These are phyloP conservation scores for Xiphophorus hellerii DNA, from an alignment of 2,113 vertebrate species.

Conservation along the genomic window DNA sequence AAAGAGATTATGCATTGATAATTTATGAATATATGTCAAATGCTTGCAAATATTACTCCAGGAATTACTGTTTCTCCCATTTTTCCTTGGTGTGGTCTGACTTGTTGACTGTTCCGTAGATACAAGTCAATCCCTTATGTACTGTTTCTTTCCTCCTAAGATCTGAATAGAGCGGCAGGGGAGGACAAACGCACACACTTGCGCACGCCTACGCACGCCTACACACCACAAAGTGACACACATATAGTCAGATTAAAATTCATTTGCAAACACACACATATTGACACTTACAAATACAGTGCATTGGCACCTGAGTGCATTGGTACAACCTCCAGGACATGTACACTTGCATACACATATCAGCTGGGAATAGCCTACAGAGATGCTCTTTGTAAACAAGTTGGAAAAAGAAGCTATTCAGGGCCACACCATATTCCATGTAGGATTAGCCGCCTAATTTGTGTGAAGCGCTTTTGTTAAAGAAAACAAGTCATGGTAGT, in stretches of 20 bases:
- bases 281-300: conserved; percentile 32
- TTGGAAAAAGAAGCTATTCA: conserved; percentile 72
- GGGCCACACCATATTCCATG: conserved; percentile 59
- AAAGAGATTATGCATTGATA: conserved; percentile 37
- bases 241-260: conserved; percentile 19
- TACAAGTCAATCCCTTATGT: conserved; percentile 49
- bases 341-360: conserved; percentile 19
- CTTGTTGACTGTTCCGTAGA: conserved; percentile 65
- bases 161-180: conserved; percentile 31
- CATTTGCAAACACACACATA: conserved; percentile 11
- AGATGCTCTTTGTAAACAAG: conserved; percentile 74
- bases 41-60: conserved; percentile 29
- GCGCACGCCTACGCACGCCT: neutral
- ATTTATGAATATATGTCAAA: conserved; percentile 20
- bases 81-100: conserved; percentile 28
- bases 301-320: conserved; percentile 47
- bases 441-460: conserved; percentile 68
- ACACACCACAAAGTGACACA: neutral
- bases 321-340: conserved; percentile 16
- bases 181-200: conserved; percentile 22
- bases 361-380: conserved; percentile 63
- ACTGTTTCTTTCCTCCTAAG: conserved; percentile 39
- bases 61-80: conserved; percentile 7
- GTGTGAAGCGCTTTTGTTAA: conserved; percentile 51
- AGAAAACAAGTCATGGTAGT: conserved; percentile 67